These are phyloP conservation scores for Alsophila aescularia DNA, from an alignment of 2,888 invertebrate genomes.

Conservation along the genomic window DNA sequence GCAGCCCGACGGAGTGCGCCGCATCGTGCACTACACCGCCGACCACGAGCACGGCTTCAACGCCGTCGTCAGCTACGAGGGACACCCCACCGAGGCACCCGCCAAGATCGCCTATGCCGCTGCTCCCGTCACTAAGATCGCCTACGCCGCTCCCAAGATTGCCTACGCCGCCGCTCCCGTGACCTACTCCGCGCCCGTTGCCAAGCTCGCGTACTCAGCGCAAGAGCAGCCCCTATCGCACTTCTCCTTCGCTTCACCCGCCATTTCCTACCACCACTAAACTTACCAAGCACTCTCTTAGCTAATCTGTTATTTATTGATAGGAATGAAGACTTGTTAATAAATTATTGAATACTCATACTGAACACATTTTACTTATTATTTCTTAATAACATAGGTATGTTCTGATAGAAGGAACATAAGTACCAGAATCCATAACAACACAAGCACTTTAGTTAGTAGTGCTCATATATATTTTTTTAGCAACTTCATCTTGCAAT, in stretches of 20 bases:
- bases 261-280: constrained; percentile 36
- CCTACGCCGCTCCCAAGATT: constrained; percentile 45
- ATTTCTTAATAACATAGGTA: too few relatives aligned
- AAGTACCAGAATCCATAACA: too few relatives aligned
- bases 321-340: constrained; percentile 35
- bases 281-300: constrained; percentile 29
- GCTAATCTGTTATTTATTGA: constrained; percentile 55
- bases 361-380: background rate
- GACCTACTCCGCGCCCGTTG: constrained; percentile 47
- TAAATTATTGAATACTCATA: constrained; percentile 43
- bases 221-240: constrained; percentile 26
- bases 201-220: constrained; percentile 40
- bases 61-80: constrained; percentile 75
- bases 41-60: constrained; percentile 75
- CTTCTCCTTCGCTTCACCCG: constrained; percentile 36
- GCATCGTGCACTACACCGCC: constrained; percentile 76
- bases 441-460: too few relatives aligned
- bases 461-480: too few relatives aligned
- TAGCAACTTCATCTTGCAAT: too few relatives aligned
- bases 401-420: too few relatives aligned
- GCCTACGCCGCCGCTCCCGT: constrained; percentile 47
- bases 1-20: constrained; percentile 75
- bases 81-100: constrained; percentile 56
- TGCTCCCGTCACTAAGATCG: constrained; percentile 40
- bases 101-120: constrained; percentile 44